phyloP scores from a whole-genome alignment of 1,140 invertebrate genomes.

The Orius laevigatus region DNA sequence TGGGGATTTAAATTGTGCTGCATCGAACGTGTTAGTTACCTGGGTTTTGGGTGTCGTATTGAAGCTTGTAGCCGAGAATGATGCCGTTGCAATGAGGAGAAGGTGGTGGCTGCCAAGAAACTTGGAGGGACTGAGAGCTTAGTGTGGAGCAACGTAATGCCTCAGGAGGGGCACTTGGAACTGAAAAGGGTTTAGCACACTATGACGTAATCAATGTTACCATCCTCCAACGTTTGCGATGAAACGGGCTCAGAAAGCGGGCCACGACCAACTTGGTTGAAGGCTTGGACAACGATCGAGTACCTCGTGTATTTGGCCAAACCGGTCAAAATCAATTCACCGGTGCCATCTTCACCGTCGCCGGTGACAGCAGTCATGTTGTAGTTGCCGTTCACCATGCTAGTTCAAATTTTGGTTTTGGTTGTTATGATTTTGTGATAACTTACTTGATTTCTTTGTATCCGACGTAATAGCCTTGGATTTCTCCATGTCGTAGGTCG shows the following conservation, averaged over 20 bases:
- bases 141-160: conserved; percentile 53
- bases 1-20: no score
- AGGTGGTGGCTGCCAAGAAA: conserved; percentile 71
- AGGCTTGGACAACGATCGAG: conserved; percentile 64
- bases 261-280: conserved; percentile 68
- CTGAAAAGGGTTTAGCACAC: conserved; percentile 29
- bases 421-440: not conserved
- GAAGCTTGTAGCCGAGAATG: conserved; percentile 66
- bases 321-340: conserved; percentile 42
- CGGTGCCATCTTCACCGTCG: conserved; percentile 46
- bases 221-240: conserved; percentile 66
- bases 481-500: conserved; percentile 52
- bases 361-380: conserved; percentile 53
- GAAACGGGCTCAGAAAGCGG: conserved; percentile 55
- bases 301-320: conserved; percentile 65
- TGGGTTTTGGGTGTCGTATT: conserved; percentile 40
- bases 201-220: conserved; percentile 29
- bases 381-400: conserved; percentile 25
- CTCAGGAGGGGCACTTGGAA: conserved; percentile 53
- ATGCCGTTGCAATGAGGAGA: conserved; percentile 59
- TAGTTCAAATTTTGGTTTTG: not conserved
- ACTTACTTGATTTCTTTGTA: conserved; percentile 27
- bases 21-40: conserved; percentile 19
- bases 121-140: conserved; percentile 53
- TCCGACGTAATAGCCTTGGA: conserved; percentile 52